Conservation (phyloP, 2,888 invertebrate species). For the Drosophila nr. perissopoda region DNA sequence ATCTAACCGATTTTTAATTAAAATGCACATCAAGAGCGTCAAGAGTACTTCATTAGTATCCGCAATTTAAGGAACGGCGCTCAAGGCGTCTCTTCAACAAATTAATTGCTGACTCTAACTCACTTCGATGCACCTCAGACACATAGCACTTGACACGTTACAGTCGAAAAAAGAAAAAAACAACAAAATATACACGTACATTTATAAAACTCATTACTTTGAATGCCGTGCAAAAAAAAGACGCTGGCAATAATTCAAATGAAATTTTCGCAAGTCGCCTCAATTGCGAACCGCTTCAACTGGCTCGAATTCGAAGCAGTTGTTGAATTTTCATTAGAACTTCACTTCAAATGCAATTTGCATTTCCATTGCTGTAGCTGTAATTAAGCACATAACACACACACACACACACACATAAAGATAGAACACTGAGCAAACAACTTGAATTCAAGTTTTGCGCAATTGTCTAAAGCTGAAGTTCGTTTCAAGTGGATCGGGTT, state of each 20-base stretch:
- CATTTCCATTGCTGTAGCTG: constrained; percentile 26
- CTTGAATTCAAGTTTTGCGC: constrained; percentile 43
- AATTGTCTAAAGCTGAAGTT: constrained; percentile 34
- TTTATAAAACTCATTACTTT: constrained; percentile 61
- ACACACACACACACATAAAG: constrained; percentile 14
- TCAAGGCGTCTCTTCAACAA: constrained; percentile 63
- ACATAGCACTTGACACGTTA: constrained; percentile 64
- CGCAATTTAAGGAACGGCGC: constrained; percentile 35
- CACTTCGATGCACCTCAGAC: constrained; percentile 28
- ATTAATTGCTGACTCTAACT: constrained; percentile 66
- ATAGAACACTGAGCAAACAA: constrained; percentile 40
- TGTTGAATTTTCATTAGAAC: constrained; percentile 46
- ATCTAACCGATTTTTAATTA: constrained; percentile 59
- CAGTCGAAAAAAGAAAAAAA: constrained; percentile 7
- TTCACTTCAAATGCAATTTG: constrained; percentile 42
- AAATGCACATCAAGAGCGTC: constrained; percentile 53
- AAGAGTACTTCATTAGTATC: constrained; percentile 42
- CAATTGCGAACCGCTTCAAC: constrained; percentile 44
- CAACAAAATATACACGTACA: constrained; percentile 26
- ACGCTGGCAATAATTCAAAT: constrained; percentile 53
- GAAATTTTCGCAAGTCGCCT: constrained; percentile 57
- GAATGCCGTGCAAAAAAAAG: constrained; percentile 22
- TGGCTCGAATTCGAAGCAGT: constrained; percentile 26
- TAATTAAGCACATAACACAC: constrained; percentile 45
- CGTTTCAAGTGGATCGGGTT: constrained; percentile 66